phyloP scores from a whole-genome alignment of 2,113 vertebrate genomes.

The Monopterus albus region DNA sequence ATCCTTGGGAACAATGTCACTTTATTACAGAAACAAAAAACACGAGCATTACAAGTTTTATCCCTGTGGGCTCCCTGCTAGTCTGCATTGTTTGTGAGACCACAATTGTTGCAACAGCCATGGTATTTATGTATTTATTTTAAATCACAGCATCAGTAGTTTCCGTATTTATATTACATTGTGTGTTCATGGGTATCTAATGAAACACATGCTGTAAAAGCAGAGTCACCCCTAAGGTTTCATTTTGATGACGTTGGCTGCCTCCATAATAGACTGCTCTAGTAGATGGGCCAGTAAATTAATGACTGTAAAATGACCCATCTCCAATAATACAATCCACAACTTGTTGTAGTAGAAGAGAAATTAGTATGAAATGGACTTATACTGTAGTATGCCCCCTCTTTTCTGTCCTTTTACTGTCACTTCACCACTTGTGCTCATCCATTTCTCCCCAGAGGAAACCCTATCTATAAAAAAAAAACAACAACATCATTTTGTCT shows the following conservation, averaged over 20 bases:
- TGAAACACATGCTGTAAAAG: constrained; percentile 61
- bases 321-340: constrained; percentile 67
- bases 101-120: constrained; percentile 14
- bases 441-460: background rate
- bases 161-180: constrained; percentile 51
- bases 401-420: constrained; percentile 23
- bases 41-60: constrained; percentile 31
- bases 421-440: constrained; percentile 24
- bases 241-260: constrained; percentile 53
- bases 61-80: constrained; percentile 7
- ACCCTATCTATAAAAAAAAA: constrained; percentile 4
- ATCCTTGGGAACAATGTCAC: constrained; percentile 54
- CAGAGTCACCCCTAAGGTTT: constrained; percentile 44
- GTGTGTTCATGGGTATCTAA: constrained; percentile 51
- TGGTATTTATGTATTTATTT: too few relatives aligned
- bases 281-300: constrained; percentile 53
- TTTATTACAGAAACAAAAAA: constrained; percentile 61
- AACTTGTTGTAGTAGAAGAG: constrained; percentile 35
- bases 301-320: constrained; percentile 65
- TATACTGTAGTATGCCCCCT: background rate
- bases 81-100: constrained; percentile 4
- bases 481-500: constrained; percentile 52
- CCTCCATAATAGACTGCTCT: constrained; percentile 54
- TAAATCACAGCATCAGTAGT: constrained; percentile 47
- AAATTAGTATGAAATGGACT: constrained; percentile 53